These are phyloP conservation scores for Marisa cornuarietis DNA, from an alignment of 1,140 invertebrate species.

Conservation along the genomic window DNA sequence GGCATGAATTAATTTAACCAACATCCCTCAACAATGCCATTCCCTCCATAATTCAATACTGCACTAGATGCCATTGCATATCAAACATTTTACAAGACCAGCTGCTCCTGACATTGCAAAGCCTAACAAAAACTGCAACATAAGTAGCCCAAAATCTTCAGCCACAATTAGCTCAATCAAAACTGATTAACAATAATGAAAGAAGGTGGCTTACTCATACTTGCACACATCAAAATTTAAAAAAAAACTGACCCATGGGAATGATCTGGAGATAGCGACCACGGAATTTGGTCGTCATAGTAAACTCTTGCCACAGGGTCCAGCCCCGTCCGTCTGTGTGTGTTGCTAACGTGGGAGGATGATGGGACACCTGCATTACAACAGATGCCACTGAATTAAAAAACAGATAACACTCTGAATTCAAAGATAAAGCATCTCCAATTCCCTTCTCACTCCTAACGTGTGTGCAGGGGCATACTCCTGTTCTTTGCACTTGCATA, in stretches of 20 bases:
- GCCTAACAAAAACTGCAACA: no score
- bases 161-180: no score
- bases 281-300: constrained; percentile 97
- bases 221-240: background rate
- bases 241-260: constrained; percentile 79
- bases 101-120: no score
- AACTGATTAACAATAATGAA: background rate
- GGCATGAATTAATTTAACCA: no score
- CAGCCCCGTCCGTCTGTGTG: constrained; percentile 87
- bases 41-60: no score
- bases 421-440: background rate
- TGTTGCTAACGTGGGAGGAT: constrained; percentile 95
- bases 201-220: background rate
- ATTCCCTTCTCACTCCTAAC: no score
- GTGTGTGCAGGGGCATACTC: no score
- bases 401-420: background rate
- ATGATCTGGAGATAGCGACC: constrained; percentile 92
- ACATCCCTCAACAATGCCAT: no score
- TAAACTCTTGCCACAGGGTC: constrained; percentile 97
- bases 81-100: no score
- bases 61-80: no score
- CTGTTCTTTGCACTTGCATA: no score
- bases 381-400: constrained; percentile 93
- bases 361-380: constrained; percentile 96
- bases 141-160: no score